Base-by-base conservation (phyloP, 1,140 invertebrate genomes). In the Drosophila kurseongensis region DNA sequence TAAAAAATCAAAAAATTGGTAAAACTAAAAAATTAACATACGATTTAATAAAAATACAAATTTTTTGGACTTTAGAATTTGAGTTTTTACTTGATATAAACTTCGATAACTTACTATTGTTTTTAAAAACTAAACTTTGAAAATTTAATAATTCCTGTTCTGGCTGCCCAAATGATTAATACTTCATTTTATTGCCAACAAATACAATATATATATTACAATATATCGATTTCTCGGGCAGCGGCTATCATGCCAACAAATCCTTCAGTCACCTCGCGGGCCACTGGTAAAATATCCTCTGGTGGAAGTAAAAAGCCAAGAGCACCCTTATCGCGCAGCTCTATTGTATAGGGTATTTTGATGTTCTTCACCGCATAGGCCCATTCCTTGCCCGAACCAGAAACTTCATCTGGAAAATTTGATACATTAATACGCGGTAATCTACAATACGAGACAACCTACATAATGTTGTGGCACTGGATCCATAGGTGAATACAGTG, bases 221-320 rank as follows among this genome's bases (percentile, higher is more conserved):
- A 40, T 2, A 91, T 57, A 66, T 77, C 68, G 13, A 91, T 40
- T 75, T 78, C 76, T 27, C 91, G 91, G 0, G 94, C 94, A 73
- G 95, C 94, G 27, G 94, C 78, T 47, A 96, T 93, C 60, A 96
- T 92, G 8, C 94, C 94, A 1, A 95, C 51, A 4, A 96, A 78
- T 6, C 94, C 95, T 65, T 95, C 95, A 40, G 95, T 82, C 5
- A 96, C 95, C 93, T 97, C 97, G 72, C 94, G 92, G 32, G 93
- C 95, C 38, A 96, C 96, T 1, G 95, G 95, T 36, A 95, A 92
- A 61, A 98, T 98, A 85, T 96, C 94, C 38, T 94, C 92, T 5
- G 95, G 93, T 0, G 97, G 97, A 14, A 98, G 93, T 0, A 97
- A 12, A 89, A 98, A 98, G 1, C 96, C 97, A 69, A 95, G 94